These are phyloP conservation scores for Triplophysa siluroides DNA, from an alignment of 2,113 vertebrate species.

Conservation along the genomic window DNA sequence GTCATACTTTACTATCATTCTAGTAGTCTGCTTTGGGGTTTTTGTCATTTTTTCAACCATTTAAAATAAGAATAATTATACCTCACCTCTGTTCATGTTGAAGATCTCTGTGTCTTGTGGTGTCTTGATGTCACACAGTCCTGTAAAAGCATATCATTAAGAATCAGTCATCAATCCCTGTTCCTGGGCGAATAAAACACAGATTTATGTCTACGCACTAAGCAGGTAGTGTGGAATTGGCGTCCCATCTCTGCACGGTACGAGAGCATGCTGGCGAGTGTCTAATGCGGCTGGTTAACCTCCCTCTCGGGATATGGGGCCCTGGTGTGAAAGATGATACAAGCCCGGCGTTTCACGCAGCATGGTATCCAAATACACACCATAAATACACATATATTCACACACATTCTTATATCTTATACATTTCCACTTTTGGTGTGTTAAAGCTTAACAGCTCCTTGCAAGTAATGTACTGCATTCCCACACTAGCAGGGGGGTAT, in stretches of 20 bases:
- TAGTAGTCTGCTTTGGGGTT: no score
- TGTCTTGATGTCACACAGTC: constrained; percentile 53
- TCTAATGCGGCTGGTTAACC: constrained; percentile 33
- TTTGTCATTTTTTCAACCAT: not conserved
- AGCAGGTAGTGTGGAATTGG: constrained; percentile 24
- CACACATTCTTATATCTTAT: constrained; percentile 28
- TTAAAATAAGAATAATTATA: not conserved
- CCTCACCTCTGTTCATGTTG: constrained; percentile 63
- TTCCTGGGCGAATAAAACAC: not conserved
- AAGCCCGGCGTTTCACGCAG: constrained; percentile 44
- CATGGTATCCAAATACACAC: constrained; percentile 49
- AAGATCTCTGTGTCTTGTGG: constrained; percentile 45
- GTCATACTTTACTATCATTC: no score
- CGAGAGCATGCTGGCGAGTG: constrained; percentile 34
- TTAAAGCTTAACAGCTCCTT: constrained; percentile 31
- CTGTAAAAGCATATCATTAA: constrained; percentile 47
- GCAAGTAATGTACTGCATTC: constrained; percentile 15
- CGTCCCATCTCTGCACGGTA: constrained; percentile 19
- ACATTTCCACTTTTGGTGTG: constrained; percentile 38
- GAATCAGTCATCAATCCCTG: not conserved
- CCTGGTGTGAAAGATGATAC: constrained; percentile 45
- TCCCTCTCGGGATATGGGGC: constrained; percentile 34
- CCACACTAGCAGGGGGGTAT: not conserved
- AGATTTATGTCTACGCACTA: not conserved
- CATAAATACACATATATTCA: constrained; percentile 27